A percentile compares a stretch with the other conserved stretches of the same genome.
These are phyloP conservation scores for Aradophagus sp. DNA, from an alignment of 1,140 invertebrate species.

Conservation along the genomic window DNA sequence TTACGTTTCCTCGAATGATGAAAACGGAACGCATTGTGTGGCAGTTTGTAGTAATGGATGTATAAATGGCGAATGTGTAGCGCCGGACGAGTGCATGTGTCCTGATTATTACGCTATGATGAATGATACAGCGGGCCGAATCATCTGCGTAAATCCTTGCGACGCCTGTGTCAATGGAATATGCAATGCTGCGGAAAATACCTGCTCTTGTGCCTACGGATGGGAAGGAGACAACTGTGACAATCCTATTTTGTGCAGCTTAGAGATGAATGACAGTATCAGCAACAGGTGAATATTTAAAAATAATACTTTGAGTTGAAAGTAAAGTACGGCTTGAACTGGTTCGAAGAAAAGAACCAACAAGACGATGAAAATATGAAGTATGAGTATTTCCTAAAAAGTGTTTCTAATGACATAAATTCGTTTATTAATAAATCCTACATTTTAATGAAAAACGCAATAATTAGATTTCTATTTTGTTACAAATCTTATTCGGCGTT, in stretches of 20 bases:
- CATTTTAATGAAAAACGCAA: too few relatives aligned
- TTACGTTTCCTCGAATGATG: constrained; percentile 4
- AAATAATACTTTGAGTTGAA: too few relatives aligned
- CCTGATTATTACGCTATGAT: constrained; percentile 19
- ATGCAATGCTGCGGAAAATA: constrained; percentile 4
- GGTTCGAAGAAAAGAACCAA: too few relatives aligned
- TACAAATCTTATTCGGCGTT: too few relatives aligned
- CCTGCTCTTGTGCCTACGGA: constrained; percentile 19
- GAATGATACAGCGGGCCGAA: constrained; percentile 1
- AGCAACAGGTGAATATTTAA: not conserved
- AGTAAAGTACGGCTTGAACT: too few relatives aligned
- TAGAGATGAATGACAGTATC: constrained; percentile 9
- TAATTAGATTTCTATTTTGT: too few relatives aligned
- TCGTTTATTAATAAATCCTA: too few relatives aligned
- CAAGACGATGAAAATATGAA: too few relatives aligned
- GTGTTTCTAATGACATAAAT: too few relatives aligned
- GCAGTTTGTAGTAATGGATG: constrained; percentile 50
- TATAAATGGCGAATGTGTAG: constrained; percentile 57
- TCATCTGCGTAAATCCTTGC: constrained; percentile 37
- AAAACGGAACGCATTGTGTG: constrained; percentile 19
- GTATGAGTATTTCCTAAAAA: too few relatives aligned
- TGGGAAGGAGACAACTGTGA: constrained; percentile 38
- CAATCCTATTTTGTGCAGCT: constrained; percentile 10
- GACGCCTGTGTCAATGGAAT: constrained; percentile 44
- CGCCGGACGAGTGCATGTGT: constrained; percentile 61